phyloP scores from a whole-genome alignment of 2,888 invertebrate genomes.

The Polylopha cassiicola region DNA sequence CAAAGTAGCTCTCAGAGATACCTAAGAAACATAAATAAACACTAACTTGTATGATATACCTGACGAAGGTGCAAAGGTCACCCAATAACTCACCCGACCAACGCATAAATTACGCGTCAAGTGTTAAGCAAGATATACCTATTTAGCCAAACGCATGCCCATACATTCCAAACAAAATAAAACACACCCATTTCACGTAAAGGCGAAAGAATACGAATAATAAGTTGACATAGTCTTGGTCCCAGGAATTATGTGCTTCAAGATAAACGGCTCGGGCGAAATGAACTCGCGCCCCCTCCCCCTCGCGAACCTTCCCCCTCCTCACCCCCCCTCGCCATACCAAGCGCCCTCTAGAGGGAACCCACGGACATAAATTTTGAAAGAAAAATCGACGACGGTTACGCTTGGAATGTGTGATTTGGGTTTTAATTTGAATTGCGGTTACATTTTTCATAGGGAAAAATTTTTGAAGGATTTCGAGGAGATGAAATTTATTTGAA shows the following conservation, averaged over 20 bases:
- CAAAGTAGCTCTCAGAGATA: too few relatives aligned
- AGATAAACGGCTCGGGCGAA: constrained; percentile 85
- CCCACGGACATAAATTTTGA: constrained; percentile 69
- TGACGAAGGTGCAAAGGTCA: constrained; percentile 8
- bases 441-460: constrained; percentile 16
- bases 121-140: constrained; percentile 10
- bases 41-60: constrained; percentile 15
- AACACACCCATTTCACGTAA: constrained; percentile 71
- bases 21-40: too few relatives aligned
- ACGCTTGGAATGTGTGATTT: constrained; percentile 71
- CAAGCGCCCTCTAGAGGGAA: constrained; percentile 55
- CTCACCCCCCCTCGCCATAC: constrained; percentile 26
- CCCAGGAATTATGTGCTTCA: constrained; percentile 81
- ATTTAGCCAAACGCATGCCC: constrained; percentile 10
- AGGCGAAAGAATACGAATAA: constrained; percentile 77
- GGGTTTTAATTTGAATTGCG: constrained; percentile 72
- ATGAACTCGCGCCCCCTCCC: constrained; percentile 80
- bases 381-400: constrained; percentile 75
- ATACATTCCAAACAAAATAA: constrained; percentile 35
- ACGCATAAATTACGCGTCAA: constrained; percentile 6
- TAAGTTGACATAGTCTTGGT: constrained; percentile 78
- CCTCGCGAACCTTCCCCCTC: constrained; percentile 32
- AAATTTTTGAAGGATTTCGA: not conserved
- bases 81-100: constrained; percentile 12
- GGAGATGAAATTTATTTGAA: not conserved